Conservation (phyloP, 2,888 invertebrate genomes). For the Eudasyphora cyanicolor region DNA sequence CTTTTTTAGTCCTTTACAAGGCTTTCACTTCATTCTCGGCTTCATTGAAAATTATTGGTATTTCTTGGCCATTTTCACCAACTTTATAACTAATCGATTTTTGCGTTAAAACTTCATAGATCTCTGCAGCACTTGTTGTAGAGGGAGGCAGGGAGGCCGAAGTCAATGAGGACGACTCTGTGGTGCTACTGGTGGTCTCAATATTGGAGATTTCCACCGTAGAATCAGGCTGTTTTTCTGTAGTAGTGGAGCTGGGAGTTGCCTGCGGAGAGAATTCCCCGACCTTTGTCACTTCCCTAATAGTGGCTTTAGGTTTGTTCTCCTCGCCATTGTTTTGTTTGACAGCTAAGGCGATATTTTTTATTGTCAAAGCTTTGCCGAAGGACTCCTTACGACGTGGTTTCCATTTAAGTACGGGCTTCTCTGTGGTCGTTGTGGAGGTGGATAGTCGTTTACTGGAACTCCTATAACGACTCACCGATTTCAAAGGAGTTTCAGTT, state of each 20-base stretch:
- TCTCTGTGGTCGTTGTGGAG: constrained; percentile 69
- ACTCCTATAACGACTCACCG: constrained; percentile 70
- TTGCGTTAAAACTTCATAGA: constrained; percentile 76
- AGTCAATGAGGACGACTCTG: constrained; percentile 2
- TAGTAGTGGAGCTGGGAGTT: not conserved
- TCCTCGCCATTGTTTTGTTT: not conserved
- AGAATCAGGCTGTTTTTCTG: not conserved
- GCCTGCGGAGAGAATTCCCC: constrained; percentile 63
- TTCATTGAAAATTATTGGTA: constrained; percentile 76
- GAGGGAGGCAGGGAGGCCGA: constrained; percentile 62
- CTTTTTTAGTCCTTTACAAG: not conserved
- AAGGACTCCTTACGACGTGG: constrained; percentile 71
- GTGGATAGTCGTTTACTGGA: constrained; percentile 47
- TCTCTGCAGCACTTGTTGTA: constrained; percentile 69
- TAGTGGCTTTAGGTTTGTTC: constrained; percentile 21
- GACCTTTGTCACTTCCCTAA: constrained; percentile 17
- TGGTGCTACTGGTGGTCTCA: constrained; percentile 22
- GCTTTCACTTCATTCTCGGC: constrained; percentile 69
- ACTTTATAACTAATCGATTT: constrained; percentile 82
- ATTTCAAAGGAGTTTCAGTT: constrained; percentile 69
- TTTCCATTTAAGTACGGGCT: constrained; percentile 77
- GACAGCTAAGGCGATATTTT: constrained; percentile 24
- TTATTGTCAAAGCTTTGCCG: constrained; percentile 39
- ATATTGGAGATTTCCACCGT: constrained; percentile 38
- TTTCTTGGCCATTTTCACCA: constrained; percentile 79